Conservation (phyloP, 1,140 invertebrate genomes). For the Drosophila teissieri region DNA sequence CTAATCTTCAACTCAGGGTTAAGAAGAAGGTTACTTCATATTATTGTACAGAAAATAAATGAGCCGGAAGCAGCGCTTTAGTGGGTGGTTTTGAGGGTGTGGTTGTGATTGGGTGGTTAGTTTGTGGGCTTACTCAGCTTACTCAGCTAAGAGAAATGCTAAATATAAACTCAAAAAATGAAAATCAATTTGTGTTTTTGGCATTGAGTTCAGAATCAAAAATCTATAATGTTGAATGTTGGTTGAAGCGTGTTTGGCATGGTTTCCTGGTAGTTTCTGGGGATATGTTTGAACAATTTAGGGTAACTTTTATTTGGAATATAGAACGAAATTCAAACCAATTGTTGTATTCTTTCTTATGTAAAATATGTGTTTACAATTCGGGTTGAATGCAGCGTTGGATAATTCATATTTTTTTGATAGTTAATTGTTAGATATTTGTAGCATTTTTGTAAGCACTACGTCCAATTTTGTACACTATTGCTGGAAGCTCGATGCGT, state of each 20-base stretch:
- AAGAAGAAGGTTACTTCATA: slow-evolving; percentile 37
- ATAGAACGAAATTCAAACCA: slow-evolving; percentile 84
- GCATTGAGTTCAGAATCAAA: slow-evolving; percentile 61
- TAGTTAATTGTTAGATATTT: slow-evolving; percentile 19
- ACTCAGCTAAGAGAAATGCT: slow-evolving; percentile 30
- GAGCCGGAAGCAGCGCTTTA: slow-evolving; percentile 59
- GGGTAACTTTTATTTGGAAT: slow-evolving; percentile 57
- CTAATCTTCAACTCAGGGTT: slow-evolving; percentile 57
- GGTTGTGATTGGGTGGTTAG: slow-evolving; percentile 36
- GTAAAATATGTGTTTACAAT: slow-evolving; percentile 64
- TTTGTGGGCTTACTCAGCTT: slow-evolving; percentile 41
- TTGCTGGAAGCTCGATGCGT: slow-evolving; percentile 63
- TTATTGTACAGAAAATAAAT: slow-evolving; percentile 78
- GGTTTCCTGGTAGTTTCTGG: slow-evolving; percentile 14
- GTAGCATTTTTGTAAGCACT: slow-evolving; percentile 53
- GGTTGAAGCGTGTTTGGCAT: slow-evolving; percentile 60
- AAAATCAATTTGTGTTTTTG: slow-evolving; percentile 37
- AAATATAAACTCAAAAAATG: slow-evolving; percentile 30
- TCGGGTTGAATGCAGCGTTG: slow-evolving; percentile 61
- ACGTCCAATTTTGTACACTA: slow-evolving; percentile 67
- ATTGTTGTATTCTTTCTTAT: slow-evolving; percentile 57
- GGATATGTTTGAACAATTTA: slow-evolving; percentile 38
- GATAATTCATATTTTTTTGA: slow-evolving; percentile 42
- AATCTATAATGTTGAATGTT: slow-evolving; percentile 22
- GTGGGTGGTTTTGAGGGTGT: slow-evolving; percentile 25